phyloP scores from a whole-genome alignment of 2,113 vertebrate species.

The Euleptes europaea region DNA sequence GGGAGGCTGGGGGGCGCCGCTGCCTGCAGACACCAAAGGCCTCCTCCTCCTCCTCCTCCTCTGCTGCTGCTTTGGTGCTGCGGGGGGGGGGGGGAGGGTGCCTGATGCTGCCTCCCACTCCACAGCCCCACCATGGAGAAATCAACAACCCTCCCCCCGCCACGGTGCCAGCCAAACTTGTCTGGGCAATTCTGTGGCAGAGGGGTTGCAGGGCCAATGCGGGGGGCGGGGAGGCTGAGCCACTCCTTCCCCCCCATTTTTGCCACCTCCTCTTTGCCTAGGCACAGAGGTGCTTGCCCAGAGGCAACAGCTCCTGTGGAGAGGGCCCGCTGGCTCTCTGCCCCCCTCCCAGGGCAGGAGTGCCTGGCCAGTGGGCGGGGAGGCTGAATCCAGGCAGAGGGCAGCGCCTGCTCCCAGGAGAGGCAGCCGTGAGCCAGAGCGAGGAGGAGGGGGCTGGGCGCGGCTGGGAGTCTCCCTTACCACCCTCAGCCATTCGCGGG shows the following conservation, averaged over 20 bases:
- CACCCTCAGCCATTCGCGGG: neutral
- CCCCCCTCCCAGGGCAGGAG: slow-evolving; percentile 17
- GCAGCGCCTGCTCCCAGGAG: fast-evolving
- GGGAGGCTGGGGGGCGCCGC: too few species aligned
- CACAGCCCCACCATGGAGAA: neutral
- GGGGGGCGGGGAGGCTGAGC: fast-evolving
- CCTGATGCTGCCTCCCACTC: neutral
- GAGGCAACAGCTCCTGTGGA: slow-evolving; percentile 1
- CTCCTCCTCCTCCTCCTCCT: too few species aligned
- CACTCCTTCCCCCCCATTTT: fast-evolving
- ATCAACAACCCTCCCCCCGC: neutral
- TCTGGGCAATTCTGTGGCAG: too few species aligned
- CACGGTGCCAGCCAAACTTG: too few species aligned
- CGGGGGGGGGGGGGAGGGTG: neutral
- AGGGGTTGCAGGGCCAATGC: too few species aligned
- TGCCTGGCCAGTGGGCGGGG: slow-evolving; percentile 30
- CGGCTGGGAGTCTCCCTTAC: neutral
- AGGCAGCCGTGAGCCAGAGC: fast-evolving
- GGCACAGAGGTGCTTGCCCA: neutral
- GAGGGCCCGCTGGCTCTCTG: slow-evolving; percentile 18
- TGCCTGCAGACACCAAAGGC: too few species aligned
- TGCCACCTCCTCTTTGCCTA: fast-evolving
- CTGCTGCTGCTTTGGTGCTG: too few species aligned
- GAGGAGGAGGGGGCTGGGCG: neutral
- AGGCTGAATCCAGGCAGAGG: slow-evolving; percentile 23